phyloP scores from a whole-genome alignment of 2,888 invertebrate species.

The Serripes groenlandicus region DNA sequence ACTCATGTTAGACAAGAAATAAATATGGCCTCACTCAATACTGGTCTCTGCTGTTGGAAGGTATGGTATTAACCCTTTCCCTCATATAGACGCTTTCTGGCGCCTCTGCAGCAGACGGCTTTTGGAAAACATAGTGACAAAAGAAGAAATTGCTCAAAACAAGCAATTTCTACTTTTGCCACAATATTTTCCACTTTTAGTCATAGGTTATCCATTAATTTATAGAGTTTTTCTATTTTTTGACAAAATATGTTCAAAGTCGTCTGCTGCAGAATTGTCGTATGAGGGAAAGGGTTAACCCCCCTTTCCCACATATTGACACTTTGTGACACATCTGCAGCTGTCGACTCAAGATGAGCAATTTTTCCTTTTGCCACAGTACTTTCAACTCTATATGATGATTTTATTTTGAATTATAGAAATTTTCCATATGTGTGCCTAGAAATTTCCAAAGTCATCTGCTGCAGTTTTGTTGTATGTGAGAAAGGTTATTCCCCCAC shows the following conservation, averaged over 20 bases:
- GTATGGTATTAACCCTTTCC: conserved; percentile 50
- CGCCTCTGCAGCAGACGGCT: neutral
- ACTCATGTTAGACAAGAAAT: conserved; percentile 71
- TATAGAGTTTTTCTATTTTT: too few relatives aligned
- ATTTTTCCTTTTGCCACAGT: neutral
- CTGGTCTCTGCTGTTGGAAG: conserved; percentile 79
- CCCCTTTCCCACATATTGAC: neutral
- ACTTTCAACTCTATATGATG: neutral
- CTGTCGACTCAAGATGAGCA: too few relatives aligned
- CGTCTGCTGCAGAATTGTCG: too few relatives aligned
- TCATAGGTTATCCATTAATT: too few relatives aligned
- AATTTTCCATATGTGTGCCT: too few relatives aligned
- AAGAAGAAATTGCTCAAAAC: neutral
- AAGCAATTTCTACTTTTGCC: neutral
- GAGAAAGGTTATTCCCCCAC: too few relatives aligned
- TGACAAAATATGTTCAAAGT: too few relatives aligned
- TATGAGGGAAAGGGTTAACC: neutral
- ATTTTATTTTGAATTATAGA: too few relatives aligned
- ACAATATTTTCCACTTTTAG: neutral
- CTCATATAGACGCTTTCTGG: neutral
- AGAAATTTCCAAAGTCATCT: too few relatives aligned
- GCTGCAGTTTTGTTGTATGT: neutral
- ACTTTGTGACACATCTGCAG: too few relatives aligned
- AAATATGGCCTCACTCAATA: conserved; percentile 63
- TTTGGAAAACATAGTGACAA: neutral